A percentile compares a stretch with the other conserved stretches of the same genome.
These are phyloP conservation scores for Stegana nigrithorax DNA, from an alignment of 2,888 invertebrate genomes.

Conservation along the genomic window DNA sequence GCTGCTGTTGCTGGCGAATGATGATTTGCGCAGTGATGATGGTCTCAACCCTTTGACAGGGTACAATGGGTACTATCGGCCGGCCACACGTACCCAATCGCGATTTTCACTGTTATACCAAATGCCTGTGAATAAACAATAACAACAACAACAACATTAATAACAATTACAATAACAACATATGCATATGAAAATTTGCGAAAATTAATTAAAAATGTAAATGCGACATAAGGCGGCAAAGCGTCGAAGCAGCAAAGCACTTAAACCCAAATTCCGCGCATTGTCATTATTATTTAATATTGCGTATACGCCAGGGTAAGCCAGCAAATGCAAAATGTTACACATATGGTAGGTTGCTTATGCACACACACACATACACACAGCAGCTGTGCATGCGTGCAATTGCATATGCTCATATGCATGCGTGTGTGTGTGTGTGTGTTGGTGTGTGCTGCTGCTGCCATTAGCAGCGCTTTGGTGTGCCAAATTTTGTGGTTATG, in stretches of 20 bases:
- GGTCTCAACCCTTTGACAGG: slow-evolving; percentile 69
- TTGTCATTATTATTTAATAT: slow-evolving; percentile 41
- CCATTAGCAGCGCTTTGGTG: too few species aligned
- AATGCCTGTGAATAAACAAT: slow-evolving; percentile 58
- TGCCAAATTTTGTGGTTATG: too few species aligned
- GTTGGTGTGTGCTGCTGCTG: too few species aligned
- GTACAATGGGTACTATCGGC: slow-evolving; percentile 70
- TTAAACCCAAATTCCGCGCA: slow-evolving; percentile 41
- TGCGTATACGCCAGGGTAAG: slow-evolving; percentile 48
- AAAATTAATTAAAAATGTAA: neutral
- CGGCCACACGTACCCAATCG: slow-evolving; percentile 69
- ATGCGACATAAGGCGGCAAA: neutral
- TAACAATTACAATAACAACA: neutral
- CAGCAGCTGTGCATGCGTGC: too few species aligned
- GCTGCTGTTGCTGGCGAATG: slow-evolving; percentile 60
- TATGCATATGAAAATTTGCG: slow-evolving; percentile 14
- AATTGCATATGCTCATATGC: too few species aligned
- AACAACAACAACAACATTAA: neutral
- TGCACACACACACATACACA: too few species aligned
- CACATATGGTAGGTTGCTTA: too few species aligned
- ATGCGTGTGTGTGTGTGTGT: neutral
- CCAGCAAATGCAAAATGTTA: too few species aligned
- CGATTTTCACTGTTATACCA: slow-evolving; percentile 70
- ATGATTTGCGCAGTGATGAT: slow-evolving; percentile 67
- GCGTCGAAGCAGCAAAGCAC: slow-evolving; percentile 46